phyloP scores from a whole-genome alignment of 1,140 invertebrate genomes.

The Drosophila ogumai region DNA sequence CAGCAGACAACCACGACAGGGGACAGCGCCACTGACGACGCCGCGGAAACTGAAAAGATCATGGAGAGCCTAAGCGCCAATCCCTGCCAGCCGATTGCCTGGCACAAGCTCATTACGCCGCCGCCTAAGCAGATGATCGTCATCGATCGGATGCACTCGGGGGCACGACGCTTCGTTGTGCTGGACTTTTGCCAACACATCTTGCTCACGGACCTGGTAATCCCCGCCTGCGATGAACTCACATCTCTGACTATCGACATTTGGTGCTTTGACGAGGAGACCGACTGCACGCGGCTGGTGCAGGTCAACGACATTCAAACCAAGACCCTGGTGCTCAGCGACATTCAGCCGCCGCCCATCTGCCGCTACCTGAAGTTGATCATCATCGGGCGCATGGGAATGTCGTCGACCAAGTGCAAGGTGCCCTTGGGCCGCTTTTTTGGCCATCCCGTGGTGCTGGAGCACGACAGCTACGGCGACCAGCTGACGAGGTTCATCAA shows the following conservation, averaged over 20 bases:
- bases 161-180: conserved; percentile 93
- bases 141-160: conserved; percentile 97
- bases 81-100: conserved; percentile 86
- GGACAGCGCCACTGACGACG: conserved; percentile 41
- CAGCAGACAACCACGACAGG: background rate
- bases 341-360: conserved; percentile 94
- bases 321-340: conserved; percentile 93
- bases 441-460: conserved; percentile 93
- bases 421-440: conserved; percentile 97
- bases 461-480: conserved; percentile 88
- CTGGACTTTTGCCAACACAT: conserved; percentile 95
- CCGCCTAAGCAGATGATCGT: conserved; percentile 93
- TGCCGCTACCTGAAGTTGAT: conserved; percentile 96
- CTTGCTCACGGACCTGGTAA: conserved; percentile 93
- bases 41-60: conserved; percentile 61
- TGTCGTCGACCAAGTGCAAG: conserved; percentile 94
- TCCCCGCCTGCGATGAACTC: conserved; percentile 94
- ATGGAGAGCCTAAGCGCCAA: conserved; percentile 51
- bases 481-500: conserved; percentile 74
- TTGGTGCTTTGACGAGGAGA: conserved; percentile 94
- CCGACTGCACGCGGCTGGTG: conserved; percentile 93
- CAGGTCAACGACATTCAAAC: conserved; percentile 93
- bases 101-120: conserved; percentile 90
- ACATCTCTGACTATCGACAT: conserved; percentile 95
- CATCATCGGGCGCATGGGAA: conserved; percentile 94